These are phyloP conservation scores for Carassius carassius DNA, from an alignment of 2,113 vertebrate genomes.

Conservation along the genomic window DNA sequence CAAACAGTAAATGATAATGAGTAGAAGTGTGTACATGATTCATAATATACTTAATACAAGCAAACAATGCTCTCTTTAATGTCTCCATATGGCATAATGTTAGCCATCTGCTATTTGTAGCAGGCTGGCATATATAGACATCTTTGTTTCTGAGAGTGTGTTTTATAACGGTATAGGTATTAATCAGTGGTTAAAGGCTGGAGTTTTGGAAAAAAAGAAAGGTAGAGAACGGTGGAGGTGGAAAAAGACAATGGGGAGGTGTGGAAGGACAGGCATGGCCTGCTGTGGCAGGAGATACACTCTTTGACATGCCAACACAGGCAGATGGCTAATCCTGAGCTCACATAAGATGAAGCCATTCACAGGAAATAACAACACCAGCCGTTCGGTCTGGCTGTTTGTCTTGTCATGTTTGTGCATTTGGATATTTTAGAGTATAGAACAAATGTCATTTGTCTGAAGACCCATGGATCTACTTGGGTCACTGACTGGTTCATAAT, in stretches of 20 bases:
- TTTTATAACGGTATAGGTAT: not conserved
- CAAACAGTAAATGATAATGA: not conserved
- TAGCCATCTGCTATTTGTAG: constrained; percentile 47
- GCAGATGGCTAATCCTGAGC: constrained; percentile 53
- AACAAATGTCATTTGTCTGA: not conserved
- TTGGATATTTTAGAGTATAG: not conserved
- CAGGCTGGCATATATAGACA: not conserved
- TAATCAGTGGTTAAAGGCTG: constrained; percentile 4
- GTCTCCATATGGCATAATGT: constrained; percentile 28
- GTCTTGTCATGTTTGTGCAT: not conserved
- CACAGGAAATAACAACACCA: constrained; percentile 31
- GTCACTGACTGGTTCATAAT: not conserved
- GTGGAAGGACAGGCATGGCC: constrained; percentile 18
- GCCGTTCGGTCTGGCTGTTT: not conserved
- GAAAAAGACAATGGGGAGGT: constrained; percentile 39
- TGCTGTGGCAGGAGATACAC: constrained; percentile 30
- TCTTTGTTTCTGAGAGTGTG: constrained; percentile 19
- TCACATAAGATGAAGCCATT: constrained; percentile 8
- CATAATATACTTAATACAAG: constrained; percentile 12
- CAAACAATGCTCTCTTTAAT: constrained; percentile 40
- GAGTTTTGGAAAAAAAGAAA: constrained; percentile 31
- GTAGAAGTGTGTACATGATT: not conserved
- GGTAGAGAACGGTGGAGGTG: constrained; percentile 29
- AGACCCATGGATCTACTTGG: not conserved
- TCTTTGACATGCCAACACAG: constrained; percentile 40